A percentile compares a stretch with the other conserved stretches of the same genome.
phyloP scores from a whole-genome alignment of 2,888 invertebrate genomes.

The Cistogaster globosa region DNA sequence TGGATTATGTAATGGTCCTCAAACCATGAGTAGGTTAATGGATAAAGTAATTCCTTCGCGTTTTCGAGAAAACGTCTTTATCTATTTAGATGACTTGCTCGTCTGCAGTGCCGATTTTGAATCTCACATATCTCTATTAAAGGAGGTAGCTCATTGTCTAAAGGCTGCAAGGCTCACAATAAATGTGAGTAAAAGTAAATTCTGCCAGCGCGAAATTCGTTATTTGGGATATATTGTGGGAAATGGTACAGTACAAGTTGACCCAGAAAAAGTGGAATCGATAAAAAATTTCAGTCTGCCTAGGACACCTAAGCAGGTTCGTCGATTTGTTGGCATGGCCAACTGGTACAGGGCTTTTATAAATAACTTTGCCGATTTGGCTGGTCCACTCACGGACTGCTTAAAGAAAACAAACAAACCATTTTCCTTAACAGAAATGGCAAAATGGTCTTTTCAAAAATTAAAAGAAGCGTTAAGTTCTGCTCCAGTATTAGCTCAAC shows the following conservation, averaged over 20 bases:
- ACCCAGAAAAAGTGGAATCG: background rate
- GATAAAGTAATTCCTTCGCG: too few relatives aligned
- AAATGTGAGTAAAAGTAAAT: too few relatives aligned
- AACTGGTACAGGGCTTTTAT: background rate
- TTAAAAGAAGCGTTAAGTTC: background rate
- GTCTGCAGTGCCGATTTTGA: too few relatives aligned
- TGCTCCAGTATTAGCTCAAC: too few relatives aligned
- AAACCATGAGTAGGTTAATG: background rate
- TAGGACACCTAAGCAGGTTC: background rate
- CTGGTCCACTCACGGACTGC: background rate
- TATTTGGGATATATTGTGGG: slow-evolving; percentile 14
- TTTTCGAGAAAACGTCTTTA: too few relatives aligned
- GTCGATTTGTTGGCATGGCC: background rate
- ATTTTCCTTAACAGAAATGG: background rate
- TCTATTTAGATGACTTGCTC: too few relatives aligned
- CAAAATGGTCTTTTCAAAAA: background rate
- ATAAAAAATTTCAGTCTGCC: background rate
- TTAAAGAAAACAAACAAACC: background rate
- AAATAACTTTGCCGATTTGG: background rate
- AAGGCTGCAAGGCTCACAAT: too few relatives aligned
- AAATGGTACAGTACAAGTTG: background rate
- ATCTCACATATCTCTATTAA: too few relatives aligned
- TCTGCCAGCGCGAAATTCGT: too few relatives aligned
- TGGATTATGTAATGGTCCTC: background rate
- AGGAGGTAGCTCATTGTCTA: too few relatives aligned